phyloP scores from a whole-genome alignment of 2,888 invertebrate species.

The Stictocephala bisonia region DNA sequence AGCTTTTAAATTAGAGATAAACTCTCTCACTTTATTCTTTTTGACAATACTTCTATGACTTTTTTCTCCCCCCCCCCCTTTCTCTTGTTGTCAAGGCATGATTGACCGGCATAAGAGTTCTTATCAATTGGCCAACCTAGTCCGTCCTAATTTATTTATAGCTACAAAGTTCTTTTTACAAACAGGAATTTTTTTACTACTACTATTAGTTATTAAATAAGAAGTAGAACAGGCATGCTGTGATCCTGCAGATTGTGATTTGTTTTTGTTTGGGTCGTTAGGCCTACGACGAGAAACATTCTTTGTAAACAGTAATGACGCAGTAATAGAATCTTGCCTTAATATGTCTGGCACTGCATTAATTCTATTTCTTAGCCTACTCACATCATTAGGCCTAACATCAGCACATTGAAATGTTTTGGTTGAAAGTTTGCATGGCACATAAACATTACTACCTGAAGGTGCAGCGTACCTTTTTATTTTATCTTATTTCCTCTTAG shows the following conservation, averaged over 20 bases:
- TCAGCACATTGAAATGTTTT: constrained; percentile 27
- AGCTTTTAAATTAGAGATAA: constrained; percentile 28
- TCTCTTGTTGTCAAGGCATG: constrained; percentile 28
- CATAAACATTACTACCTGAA: constrained; percentile 27
- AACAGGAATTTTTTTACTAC: constrained; percentile 35
- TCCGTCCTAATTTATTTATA: constrained; percentile 27
- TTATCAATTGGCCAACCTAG: constrained; percentile 35
- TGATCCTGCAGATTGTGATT: constrained; percentile 22
- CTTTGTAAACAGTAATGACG: constrained; percentile 33
- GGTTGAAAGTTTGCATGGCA: constrained; percentile 37
- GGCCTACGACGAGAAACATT: constrained; percentile 31
- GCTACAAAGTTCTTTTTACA: constrained; percentile 38
- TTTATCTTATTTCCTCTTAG: constrained; percentile 44
- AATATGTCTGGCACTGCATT: constrained; percentile 35
- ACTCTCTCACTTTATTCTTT: constrained; percentile 42
- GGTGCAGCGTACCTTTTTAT: constrained; percentile 36
- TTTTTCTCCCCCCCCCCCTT: constrained; percentile 35
- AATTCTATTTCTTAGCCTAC: constrained; percentile 34
- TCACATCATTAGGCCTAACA: constrained; percentile 43
- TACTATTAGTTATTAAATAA: constrained; percentile 19
- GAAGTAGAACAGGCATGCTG: constrained; percentile 27
- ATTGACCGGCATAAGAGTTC: constrained; percentile 15
- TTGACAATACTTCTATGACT: constrained; percentile 1
- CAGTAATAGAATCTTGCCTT: constrained; percentile 29
- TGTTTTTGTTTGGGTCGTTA: constrained; percentile 37